These are phyloP conservation scores for Micoletzkya japonica DNA, from an alignment of 2,888 invertebrate genomes.

Conservation along the genomic window DNA sequence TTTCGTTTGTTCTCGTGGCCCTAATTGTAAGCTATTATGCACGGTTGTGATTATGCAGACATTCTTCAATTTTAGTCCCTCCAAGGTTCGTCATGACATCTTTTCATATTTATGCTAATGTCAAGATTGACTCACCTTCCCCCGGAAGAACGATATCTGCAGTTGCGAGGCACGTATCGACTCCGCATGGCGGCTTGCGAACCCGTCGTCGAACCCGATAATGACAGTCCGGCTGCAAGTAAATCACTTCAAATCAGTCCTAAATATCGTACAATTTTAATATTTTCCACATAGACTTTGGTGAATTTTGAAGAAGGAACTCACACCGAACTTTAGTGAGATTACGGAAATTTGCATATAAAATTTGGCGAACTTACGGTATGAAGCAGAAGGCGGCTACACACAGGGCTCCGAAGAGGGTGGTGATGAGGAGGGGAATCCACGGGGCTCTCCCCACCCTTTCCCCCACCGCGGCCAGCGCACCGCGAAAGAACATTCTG, in stretches of 20 bases:
- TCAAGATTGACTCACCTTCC: constrained; percentile 31
- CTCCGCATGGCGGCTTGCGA: constrained; percentile 39
- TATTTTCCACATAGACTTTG: background rate
- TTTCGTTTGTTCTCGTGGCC: too few species aligned
- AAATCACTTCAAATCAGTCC: background rate
- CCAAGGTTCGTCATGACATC: too few species aligned
- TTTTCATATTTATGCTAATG: too few species aligned
- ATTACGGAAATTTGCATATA: background rate
- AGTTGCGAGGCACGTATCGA: constrained; percentile 38
- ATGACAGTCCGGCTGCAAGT: constrained; percentile 9
- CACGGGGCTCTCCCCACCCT: background rate
- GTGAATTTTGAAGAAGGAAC: background rate
- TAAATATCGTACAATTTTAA: background rate
- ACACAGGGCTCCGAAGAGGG: background rate
- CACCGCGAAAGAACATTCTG: constrained; percentile 10
- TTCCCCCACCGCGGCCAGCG: constrained; percentile 9
- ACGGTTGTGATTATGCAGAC: too few species aligned
- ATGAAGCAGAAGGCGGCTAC: background rate
- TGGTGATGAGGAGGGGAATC: background rate
- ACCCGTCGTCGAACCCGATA: constrained; percentile 41
- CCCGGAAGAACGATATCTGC: constrained; percentile 43
- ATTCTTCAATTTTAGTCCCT: too few species aligned
- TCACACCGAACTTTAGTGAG: background rate
- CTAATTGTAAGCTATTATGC: too few species aligned
- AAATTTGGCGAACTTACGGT: constrained; percentile 2